Base-by-base conservation (phyloP, 2,888 invertebrate species). In the Erebia epiphron region DNA sequence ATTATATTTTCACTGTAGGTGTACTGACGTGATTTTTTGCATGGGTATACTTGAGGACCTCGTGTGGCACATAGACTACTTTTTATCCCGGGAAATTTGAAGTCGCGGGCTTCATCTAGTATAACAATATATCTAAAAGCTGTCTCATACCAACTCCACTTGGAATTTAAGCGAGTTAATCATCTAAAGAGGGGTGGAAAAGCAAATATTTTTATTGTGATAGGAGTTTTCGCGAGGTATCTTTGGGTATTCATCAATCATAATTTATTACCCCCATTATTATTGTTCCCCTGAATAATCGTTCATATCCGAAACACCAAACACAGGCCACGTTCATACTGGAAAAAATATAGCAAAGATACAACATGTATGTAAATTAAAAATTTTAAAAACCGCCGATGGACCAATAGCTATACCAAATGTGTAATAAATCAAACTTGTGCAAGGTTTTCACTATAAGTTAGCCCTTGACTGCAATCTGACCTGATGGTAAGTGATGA, bases 241-340 rank as follows among this genome's bases (percentile, higher is more conserved):
- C 75, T 73, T 68, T 68, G 68, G 75, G 81, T 79, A 80, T 84
- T 87, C 91, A 92, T 92, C 92, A 91, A 92, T 92, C 92, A 91
- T 91, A 91, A 92, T 92, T 91, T 91, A 91, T 91, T 89, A 91
- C 88, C 82, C 82, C 85, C 84, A 88, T 88, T 91, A 91, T 91
- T 89, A 89, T 87, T 87, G 85, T 78, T 82, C 84, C 83, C 82
- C 86, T 83, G 89, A 89, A 90, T 91, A 92, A 91, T 91, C 91
- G 90, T 84, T 91, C 90, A 91, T 90, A 90, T 91, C 90, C 90
- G 88, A 90, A 90, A 91, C 90, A 91, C 88, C 88, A 89, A 7
- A 86, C 78, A 79, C 84, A 79, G 82, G 87, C 75, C 75, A 77
- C 76, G 80, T 76, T 73, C 80, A 86, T 81, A 86, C 75, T 81